Conservation (phyloP, 2,113 vertebrate species). For the Acanthisitta chloris region DNA sequence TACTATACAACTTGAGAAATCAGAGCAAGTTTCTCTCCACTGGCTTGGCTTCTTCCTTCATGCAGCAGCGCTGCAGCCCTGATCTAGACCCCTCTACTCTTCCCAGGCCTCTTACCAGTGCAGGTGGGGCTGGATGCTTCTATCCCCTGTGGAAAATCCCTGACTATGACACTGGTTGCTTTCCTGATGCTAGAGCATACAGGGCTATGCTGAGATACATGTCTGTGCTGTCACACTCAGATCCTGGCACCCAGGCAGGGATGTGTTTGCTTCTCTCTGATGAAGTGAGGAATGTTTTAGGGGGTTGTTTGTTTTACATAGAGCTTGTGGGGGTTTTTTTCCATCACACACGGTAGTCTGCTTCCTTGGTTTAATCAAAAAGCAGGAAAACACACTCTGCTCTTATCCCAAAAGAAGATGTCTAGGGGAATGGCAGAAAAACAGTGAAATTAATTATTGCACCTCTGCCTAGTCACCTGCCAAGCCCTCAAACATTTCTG, state of each 20-base stretch:
- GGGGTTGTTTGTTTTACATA: neutral
- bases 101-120: neutral
- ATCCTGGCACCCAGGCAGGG: neutral
- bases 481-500: neutral
- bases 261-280: neutral
- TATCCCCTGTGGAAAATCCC: neutral
- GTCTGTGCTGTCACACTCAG: neutral
- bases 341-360: neutral
- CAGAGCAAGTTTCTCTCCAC: neutral
- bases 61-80: neutral
- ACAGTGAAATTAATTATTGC: neutral
- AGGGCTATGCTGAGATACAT: fast-evolving
- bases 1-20: neutral
- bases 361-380: neutral
- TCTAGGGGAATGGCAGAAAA: neutral
- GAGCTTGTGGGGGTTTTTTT: neutral
- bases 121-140: neutral
- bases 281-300: neutral
- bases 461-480: fast-evolving
- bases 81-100: neutral
- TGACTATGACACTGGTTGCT: neutral
- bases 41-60: fast-evolving
- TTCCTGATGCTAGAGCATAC: neutral
- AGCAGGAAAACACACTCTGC: neutral
- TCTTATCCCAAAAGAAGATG: neutral